Evolutionary conservation across 2,888 invertebrate genomes (phyloP), one percentile per base, ranked within the genome.

Genomic region (Gisinianus flammeolus): DNA sequence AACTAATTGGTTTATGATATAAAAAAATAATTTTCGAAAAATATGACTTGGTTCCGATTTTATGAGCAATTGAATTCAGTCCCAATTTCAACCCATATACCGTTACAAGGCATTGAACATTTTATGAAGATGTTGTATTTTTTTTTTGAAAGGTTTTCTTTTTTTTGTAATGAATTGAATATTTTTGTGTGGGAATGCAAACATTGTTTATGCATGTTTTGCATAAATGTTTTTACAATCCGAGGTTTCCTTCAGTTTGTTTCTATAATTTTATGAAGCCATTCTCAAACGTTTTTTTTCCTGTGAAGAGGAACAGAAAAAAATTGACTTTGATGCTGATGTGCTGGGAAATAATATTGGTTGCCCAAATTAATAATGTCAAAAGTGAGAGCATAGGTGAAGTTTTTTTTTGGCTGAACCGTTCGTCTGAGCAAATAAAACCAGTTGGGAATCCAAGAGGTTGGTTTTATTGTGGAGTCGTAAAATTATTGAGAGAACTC

Each of bases 401-500:
- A 30, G 54, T 26, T 26, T n/a, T 5, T 24, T 22, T 62, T 62
- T 62, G 54, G 64, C 52, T 78, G 73, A 73, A 69, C 44, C 8
- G 58, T 22, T 71, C 58, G 64, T 54, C 31, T 69, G 70, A 78
- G 78, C 44, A 74, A 74, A 74, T 74, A 74, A 74, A 74, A 66
- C 66, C 74, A 66, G 74, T 74, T 74, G 74, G 74, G 52, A 74
- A 74, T 74, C 74, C n/a, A 68, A 74, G 67, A 56, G 33, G 44
- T 62, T 62, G 62, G 62, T 73, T 78, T 74, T 78, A 74, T 75
- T 70, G 74, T 64, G 56, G 70, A 75, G 75, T 78, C 78, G 56
- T 78, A 78, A 78, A 78, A 75, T 75, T 69, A 75, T 71, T 69
- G 74, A 70, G 71, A 70, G 76, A 76, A 69, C 69, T 76, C 76